Conservation (phyloP, 2,113 vertebrate species). For the Burhinus oedicnemus region DNA sequence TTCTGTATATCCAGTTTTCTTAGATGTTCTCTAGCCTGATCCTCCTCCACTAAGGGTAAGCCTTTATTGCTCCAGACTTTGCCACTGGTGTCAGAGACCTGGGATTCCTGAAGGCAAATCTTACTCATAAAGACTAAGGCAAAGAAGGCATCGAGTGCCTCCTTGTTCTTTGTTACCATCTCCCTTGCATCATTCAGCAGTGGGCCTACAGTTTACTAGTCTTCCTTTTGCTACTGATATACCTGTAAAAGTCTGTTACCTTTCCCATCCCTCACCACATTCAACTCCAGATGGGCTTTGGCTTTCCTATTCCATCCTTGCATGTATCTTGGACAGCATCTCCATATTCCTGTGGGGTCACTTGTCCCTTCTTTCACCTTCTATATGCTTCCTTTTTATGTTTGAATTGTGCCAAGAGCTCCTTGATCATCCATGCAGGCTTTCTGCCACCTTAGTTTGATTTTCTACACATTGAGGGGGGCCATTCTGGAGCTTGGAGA, state of each 20-base stretch:
- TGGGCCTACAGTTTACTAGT: background rate
- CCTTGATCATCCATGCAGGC: background rate
- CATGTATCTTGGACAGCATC: background rate
- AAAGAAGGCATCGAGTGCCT: background rate
- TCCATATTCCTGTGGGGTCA: background rate
- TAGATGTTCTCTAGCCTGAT: background rate
- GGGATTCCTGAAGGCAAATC: background rate
- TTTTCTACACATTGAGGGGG: background rate
- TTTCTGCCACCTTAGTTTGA: background rate
- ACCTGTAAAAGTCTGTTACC: background rate
- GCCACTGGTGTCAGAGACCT: background rate
- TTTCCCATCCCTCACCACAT: background rate
- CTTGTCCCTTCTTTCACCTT: background rate
- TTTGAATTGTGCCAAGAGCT: background rate
- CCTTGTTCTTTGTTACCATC: background rate
- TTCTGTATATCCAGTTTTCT: background rate
- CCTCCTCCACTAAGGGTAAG: background rate
- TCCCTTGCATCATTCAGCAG: background rate
- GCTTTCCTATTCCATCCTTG: background rate
- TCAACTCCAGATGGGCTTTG: background rate
- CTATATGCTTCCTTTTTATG: background rate
- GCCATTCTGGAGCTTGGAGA: background rate
- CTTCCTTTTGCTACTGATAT: background rate
- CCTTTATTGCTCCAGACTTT: background rate
- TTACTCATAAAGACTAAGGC: background rate